These are phyloP conservation scores for Isotomurus palustris DNA, from an alignment of 2,888 invertebrate species.

Conservation along the genomic window DNA sequence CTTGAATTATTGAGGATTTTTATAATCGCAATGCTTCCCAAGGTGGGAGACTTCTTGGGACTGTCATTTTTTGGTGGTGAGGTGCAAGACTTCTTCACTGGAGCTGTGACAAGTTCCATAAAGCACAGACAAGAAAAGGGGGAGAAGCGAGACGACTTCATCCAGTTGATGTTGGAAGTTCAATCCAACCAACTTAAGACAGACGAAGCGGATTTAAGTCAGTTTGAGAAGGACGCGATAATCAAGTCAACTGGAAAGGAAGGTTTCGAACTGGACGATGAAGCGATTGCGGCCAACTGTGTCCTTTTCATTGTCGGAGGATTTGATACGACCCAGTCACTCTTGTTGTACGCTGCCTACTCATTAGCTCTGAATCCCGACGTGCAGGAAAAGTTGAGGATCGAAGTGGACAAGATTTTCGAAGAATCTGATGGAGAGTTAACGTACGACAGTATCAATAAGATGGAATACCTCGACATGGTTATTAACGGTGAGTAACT, in stretches of 20 bases:
- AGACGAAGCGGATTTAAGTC: constrained; percentile 14
- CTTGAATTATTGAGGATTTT: constrained; percentile 48
- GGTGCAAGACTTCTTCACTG: constrained; percentile 53
- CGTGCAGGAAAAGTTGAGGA: constrained; percentile 54
- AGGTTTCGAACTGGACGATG: constrained; percentile 48
- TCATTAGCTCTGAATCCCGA: constrained; percentile 56
- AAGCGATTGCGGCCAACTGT: constrained; percentile 56
- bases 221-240: constrained; percentile 29
- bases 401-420: constrained; percentile 53
- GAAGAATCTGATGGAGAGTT: constrained; percentile 53
- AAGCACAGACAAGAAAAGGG: constrained; percentile 53
- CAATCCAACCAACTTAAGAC: constrained; percentile 20
- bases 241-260: background rate
- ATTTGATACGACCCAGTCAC: constrained; percentile 61
- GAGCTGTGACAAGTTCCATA: constrained; percentile 53
- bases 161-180: constrained; percentile 29
- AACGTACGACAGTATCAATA: constrained; percentile 57
- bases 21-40: constrained; percentile 49
- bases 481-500: constrained; percentile 54
- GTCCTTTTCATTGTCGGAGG: constrained; percentile 62
- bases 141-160: constrained; percentile 46
- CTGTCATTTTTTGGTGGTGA: constrained; percentile 48
- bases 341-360: constrained; percentile 57
- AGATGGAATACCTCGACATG: constrained; percentile 58
- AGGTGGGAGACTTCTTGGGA: constrained; percentile 48